Percentiles rank a stretch among this genome's conserved stretches.
These are phyloP conservation scores for Perodicticus potto DNA, from an alignment of 2,797 vertebrate genomes.

Conservation along the genomic window DNA sequence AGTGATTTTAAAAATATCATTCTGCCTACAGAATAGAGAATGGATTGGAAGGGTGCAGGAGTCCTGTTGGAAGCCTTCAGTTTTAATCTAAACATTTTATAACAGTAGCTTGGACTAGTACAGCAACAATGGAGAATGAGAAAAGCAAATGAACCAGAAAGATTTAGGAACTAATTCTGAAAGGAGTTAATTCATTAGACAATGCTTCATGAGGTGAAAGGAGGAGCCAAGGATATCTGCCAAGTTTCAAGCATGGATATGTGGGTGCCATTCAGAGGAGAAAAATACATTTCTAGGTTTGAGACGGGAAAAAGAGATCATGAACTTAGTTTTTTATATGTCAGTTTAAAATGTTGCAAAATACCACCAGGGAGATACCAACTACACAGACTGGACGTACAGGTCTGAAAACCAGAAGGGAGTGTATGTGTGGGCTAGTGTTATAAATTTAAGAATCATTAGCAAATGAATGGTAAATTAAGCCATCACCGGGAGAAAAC, in stretches of 20 bases:
- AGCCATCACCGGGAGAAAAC: not conserved
- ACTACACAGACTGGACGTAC: not conserved
- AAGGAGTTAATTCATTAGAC: not conserved
- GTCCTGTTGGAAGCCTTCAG: not conserved
- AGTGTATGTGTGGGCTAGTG: not conserved
- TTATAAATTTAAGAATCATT: slow-evolving; percentile 1
- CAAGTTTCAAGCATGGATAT: not conserved
- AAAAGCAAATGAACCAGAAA: not conserved
- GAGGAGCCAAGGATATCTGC: not conserved
- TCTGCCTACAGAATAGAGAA: not conserved
- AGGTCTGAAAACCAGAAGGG: not conserved
- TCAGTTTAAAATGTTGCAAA: not conserved
- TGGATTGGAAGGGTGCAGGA: not conserved
- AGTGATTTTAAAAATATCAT: not conserved
- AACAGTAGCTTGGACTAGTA: not conserved
- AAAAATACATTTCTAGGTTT: not conserved
- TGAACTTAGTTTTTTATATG: not conserved
- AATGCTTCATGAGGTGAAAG: not conserved
- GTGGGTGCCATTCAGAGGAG: not conserved
- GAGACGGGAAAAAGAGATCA: not conserved
- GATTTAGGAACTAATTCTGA: not conserved
- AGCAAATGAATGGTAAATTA: slow-evolving; percentile 6
- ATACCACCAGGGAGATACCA: not conserved
- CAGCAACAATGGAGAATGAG: not conserved
- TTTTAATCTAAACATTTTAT: not conserved